Percentiles rank a stretch among this genome's conserved stretches.
phyloP scores from a whole-genome alignment of 1,140 invertebrate genomes.

The Ruditapes philippinarum region DNA sequence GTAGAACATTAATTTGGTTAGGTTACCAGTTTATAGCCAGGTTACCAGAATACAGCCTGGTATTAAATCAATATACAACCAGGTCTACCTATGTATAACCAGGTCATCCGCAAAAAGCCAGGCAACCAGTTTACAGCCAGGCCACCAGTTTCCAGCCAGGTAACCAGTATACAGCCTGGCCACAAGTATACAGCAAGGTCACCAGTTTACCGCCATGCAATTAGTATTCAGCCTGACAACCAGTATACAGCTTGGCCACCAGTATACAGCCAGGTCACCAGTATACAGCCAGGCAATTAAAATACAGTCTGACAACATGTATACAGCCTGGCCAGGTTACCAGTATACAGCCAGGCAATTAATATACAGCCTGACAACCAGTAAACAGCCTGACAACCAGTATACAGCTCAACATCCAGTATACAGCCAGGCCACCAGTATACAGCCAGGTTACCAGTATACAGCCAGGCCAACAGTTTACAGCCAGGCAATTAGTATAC shows the following conservation, averaged over 20 bases:
- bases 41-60: neutral
- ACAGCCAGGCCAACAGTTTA: neutral
- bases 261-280: neutral
- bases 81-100: neutral
- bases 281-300: conserved; percentile 87
- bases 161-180: neutral
- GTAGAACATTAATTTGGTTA: too few relatives aligned
- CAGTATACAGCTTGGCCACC: conserved; percentile 81
- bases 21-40: too few relatives aligned
- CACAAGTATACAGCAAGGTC: conserved; percentile 66
- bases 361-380: too few relatives aligned
- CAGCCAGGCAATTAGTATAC: neutral
- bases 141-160: neutral
- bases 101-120: neutral
- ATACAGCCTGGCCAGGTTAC: too few relatives aligned
- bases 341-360: too few relatives aligned
- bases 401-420: too few relatives aligned
- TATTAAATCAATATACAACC: neutral
- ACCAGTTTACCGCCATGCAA: neutral
- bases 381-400: too few relatives aligned
- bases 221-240: conserved; percentile 87
- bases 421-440: neutral
- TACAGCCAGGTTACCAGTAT: too few relatives aligned
- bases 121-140: too few relatives aligned
- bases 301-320: too few relatives aligned